phyloP scores from a whole-genome alignment of 2,797 vertebrate species.

The Peromyscus eremicus region DNA sequence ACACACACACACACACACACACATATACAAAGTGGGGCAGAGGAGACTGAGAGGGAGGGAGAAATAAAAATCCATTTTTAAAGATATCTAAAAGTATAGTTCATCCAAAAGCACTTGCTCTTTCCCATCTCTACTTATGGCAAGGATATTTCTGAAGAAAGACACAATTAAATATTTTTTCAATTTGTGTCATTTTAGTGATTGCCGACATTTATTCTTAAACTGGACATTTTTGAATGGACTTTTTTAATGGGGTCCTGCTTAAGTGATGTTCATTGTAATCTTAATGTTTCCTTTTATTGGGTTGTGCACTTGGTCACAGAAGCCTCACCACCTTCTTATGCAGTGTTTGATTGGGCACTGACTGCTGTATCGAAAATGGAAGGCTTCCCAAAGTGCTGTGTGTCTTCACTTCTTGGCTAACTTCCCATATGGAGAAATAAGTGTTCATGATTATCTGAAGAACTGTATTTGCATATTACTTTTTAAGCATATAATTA shows the following conservation, averaged over 20 bases:
- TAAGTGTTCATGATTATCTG: conserved; percentile 85
- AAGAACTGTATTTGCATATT: conserved; percentile 85
- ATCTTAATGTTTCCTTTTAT: conserved; percentile 59
- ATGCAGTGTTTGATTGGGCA: conserved; percentile 69
- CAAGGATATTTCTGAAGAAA: not conserved
- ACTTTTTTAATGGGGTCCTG: not conserved
- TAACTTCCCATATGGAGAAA: conserved; percentile 81
- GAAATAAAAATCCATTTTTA: not conserved
- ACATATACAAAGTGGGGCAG: not conserved
- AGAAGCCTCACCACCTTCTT: conserved; percentile 68
- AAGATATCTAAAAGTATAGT: not conserved
- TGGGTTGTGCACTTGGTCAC: conserved; percentile 8
- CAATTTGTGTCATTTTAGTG: not conserved
- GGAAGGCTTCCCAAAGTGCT: conserved; percentile 81
- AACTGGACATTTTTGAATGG: not conserved
- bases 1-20: not conserved
- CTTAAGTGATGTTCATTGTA: not conserved
- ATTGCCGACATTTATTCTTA: conserved; percentile 37
- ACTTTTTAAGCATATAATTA: conserved; percentile 86
- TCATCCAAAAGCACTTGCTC: not conserved
- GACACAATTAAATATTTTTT: not conserved
- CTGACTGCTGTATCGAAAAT: conserved; percentile 78
- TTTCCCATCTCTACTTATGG: not conserved
- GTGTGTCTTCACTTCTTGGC: conserved; percentile 81
- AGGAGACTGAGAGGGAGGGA: not conserved